These are phyloP conservation scores for Diplodus sargus DNA, from an alignment of 2,797 vertebrate species.

Conservation along the genomic window DNA sequence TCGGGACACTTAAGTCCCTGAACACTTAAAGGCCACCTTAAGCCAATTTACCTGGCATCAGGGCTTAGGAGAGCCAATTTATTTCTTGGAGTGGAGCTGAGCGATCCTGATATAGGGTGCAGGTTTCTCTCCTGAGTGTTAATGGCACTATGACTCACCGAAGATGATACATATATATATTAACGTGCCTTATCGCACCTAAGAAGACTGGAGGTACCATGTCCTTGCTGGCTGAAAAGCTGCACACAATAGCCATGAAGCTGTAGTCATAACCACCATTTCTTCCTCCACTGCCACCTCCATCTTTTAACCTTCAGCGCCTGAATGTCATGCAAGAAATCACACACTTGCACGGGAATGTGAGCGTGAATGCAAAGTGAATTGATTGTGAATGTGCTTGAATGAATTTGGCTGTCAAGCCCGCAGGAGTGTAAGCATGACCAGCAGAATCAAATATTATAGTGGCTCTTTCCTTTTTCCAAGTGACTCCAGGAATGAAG, in stretches of 20 bases:
- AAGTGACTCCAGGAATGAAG: constrained; percentile 99
- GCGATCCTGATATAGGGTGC: constrained; percentile 68
- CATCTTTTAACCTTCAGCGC: constrained; percentile 53
- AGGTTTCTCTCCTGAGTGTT: constrained; percentile 69
- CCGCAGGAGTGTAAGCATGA: constrained; percentile 24
- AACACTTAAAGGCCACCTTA: constrained; percentile 84
- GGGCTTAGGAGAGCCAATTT: constrained; percentile 82
- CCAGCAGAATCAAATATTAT: constrained; percentile 72
- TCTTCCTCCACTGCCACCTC: constrained; percentile 49
- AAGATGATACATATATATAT: constrained; percentile 70
- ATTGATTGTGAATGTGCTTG: constrained; percentile 50
- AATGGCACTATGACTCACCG: constrained; percentile 74
- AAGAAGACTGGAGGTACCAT: constrained; percentile 40
- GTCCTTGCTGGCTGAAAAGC: constrained; percentile 64
- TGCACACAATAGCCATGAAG: constrained; percentile 45
- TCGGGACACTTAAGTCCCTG: constrained; percentile 79
- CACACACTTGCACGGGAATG: constrained; percentile 31
- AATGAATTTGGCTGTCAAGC: constrained; percentile 36
- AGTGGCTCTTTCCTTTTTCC: constrained; percentile 73
- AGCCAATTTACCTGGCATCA: constrained; percentile 86
- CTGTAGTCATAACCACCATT: constrained; percentile 45
- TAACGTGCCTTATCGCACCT: constrained; percentile 62
- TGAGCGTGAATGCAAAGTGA: constrained; percentile 42
- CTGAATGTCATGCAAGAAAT: constrained; percentile 47
- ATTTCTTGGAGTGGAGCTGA: constrained; percentile 78